Evolutionary conservation across 2,888 invertebrate genomes (phyloP).

Genomic region (Parthenolecanium corni): DNA sequence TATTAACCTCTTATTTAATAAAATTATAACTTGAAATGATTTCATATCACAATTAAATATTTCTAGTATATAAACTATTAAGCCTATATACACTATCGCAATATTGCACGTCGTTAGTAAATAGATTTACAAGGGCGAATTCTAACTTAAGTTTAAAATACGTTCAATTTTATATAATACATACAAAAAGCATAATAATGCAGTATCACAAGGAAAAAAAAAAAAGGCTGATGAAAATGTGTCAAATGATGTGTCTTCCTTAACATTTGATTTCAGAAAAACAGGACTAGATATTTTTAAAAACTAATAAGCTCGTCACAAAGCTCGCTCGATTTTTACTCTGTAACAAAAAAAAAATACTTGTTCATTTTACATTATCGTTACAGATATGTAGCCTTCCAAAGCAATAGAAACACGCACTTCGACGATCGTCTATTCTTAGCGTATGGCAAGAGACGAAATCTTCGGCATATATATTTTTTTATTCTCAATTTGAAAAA

Average conservation of each 20-base stretch:
- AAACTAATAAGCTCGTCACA: constrained; percentile 22
- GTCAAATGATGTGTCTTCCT: background rate
- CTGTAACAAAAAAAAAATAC: constrained; percentile 1
- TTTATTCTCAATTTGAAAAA: background rate
- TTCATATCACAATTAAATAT: background rate
- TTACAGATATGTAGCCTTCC: background rate
- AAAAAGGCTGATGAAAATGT: background rate
- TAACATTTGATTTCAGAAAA: constrained; percentile 12
- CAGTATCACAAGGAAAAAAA: background rate
- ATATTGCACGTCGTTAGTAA: background rate
- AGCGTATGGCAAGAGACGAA: no score
- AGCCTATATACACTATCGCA: background rate
- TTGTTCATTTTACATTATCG: no score
- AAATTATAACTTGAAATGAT: background rate
- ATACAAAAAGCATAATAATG: constrained; percentile 4
- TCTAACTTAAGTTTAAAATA: background rate
- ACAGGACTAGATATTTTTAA: constrained; percentile 20
- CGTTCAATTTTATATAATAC: background rate
- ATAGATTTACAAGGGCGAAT: no score
- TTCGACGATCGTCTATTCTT: no score
- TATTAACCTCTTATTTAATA: no score
- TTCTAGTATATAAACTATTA: no score
- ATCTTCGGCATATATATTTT: background rate
- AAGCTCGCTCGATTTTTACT: constrained; percentile 16
- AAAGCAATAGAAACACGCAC: no score